phyloP scores from a whole-genome alignment of 2,113 vertebrate genomes.

The Hemicordylus capensis region DNA sequence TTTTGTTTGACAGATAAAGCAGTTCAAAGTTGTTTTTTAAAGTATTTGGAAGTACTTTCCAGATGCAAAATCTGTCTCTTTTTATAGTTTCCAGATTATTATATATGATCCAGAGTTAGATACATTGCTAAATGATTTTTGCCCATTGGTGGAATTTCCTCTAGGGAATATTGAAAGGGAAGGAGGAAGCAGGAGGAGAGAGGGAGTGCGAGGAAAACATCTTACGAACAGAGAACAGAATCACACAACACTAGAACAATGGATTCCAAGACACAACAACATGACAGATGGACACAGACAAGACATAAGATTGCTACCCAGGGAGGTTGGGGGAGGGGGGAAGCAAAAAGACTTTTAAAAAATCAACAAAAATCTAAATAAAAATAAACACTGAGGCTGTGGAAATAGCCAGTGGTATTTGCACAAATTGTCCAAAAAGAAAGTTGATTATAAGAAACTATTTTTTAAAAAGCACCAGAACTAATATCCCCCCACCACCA shows the following conservation, averaged over 20 bases:
- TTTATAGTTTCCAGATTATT: conserved; percentile 32
- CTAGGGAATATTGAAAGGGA: conserved; percentile 44
- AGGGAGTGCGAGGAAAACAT: conserved; percentile 57
- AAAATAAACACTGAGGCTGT: conserved; percentile 49
- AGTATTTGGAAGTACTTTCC: conserved; percentile 48
- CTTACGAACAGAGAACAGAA: conserved; percentile 93
- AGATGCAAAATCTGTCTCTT: conserved; percentile 38
- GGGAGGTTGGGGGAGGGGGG: not conserved
- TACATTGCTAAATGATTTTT: conserved; percentile 57
- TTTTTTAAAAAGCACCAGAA: conserved; percentile 28
- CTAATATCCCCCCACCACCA: conserved; percentile 35
- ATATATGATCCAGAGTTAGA: conserved; percentile 41
- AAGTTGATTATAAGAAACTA: conserved; percentile 54
- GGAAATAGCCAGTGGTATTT: conserved; percentile 63
- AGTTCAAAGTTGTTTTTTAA: not conserved
- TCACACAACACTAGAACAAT: conserved; percentile 79
- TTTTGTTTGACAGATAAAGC: conserved; percentile 31
- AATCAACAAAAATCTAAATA: conserved; percentile 53
- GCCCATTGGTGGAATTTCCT: conserved; percentile 86
- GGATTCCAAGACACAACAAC: conserved; percentile 73
- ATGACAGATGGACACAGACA: conserved; percentile 71
- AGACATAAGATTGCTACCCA: conserved; percentile 64
- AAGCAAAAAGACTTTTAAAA: conserved; percentile 54
- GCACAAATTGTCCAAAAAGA: conserved; percentile 61
- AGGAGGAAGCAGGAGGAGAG: conserved; percentile 37